These are phyloP conservation scores for Epinotia bilunana DNA, from an alignment of 2,888 invertebrate species.

Conservation along the genomic window DNA sequence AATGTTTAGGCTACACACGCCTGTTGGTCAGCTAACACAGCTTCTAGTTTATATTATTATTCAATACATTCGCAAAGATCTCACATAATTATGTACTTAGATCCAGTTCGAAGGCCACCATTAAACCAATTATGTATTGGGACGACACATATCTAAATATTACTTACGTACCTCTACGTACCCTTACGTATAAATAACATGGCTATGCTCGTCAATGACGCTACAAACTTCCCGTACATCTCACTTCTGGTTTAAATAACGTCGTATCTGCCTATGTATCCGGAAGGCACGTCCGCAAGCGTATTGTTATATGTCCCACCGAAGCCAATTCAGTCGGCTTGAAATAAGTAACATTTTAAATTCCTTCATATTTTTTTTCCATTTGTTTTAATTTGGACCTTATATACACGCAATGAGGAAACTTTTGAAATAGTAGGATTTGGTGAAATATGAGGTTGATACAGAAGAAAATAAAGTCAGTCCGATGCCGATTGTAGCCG, in stretches of 20 bases:
- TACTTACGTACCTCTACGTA: neutral
- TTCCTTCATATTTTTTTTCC: neutral
- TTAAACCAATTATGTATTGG: neutral
- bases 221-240: neutral
- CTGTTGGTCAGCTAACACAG: no score
- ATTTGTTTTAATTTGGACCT: neutral
- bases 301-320: neutral
- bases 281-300: neutral
- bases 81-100: no score
- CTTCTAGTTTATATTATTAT: neutral
- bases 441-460: neutral
- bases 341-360: conserved; percentile 4
- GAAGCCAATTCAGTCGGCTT: neutral
- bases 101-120: neutral
- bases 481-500: neutral
- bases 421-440: neutral
- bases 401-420: neutral
- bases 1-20: no score
- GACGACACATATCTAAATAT: neutral
- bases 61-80: neutral
- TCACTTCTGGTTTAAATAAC: neutral
- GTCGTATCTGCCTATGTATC: neutral
- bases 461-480: neutral
- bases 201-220: neutral
- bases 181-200: no score